phyloP scores from a whole-genome alignment of 1,140 invertebrate genomes.

The Brachionus koreanus region DNA sequence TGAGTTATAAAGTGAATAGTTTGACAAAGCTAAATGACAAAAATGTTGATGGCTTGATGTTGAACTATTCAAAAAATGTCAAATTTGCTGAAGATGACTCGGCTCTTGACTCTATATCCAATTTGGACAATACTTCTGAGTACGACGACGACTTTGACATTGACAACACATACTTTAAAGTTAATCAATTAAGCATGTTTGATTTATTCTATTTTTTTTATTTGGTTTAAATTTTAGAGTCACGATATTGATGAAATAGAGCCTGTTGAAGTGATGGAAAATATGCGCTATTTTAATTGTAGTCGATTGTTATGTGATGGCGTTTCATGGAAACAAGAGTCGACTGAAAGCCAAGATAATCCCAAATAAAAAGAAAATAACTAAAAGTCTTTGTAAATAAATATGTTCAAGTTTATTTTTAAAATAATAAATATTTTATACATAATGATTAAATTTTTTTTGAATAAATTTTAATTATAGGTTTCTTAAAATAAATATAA shows the following conservation, averaged over 20 bases:
- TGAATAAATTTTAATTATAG: no score
- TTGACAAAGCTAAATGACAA: neutral
- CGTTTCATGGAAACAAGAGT: slow-evolving; percentile 33
- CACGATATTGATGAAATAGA: neutral
- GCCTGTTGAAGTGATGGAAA: neutral
- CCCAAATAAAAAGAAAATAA: neutral
- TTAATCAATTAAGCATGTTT: neutral
- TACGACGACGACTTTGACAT: slow-evolving; percentile 24
- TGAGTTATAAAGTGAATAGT: neutral
- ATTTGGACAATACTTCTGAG: slow-evolving; percentile 26
- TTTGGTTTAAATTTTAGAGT: neutral
- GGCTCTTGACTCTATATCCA: slow-evolving; percentile 5
- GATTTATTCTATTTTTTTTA: neutral
- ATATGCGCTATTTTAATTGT: neutral
- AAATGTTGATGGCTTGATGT: neutral
- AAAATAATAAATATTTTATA: no score
- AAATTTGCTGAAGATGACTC: slow-evolving; percentile 7
- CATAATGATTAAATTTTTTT: no score
- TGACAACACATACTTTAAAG: neutral
- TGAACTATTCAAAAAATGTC: neutral
- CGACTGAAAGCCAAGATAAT: neutral
- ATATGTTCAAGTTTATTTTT: neutral
- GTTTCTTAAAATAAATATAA: no score
- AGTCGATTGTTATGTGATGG: neutral
- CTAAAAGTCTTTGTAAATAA: neutral